Conservation (phyloP, 2,113 vertebrate genomes). For the Phocoena sinus region DNA sequence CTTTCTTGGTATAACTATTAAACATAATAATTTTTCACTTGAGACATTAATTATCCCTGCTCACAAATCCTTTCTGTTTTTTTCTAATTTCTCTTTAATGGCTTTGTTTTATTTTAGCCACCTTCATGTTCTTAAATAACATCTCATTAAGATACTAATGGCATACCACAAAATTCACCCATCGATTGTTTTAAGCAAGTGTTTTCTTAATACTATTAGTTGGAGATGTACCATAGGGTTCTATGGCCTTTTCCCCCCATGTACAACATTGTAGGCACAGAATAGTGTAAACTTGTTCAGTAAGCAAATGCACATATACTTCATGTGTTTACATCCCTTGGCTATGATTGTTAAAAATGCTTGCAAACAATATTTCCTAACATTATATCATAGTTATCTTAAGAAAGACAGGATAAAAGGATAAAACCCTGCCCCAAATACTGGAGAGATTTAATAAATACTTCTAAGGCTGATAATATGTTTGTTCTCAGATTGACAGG, state of each 20-base stretch:
- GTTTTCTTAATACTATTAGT: background rate
- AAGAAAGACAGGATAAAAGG: background rate
- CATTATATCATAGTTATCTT: background rate
- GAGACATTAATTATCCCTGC: background rate
- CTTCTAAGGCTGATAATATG: background rate
- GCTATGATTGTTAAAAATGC: background rate
- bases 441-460: background rate
- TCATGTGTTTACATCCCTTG: background rate
- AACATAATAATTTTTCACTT: background rate
- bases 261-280: background rate
- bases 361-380: slow-evolving; percentile 20
- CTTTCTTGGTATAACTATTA: background rate
- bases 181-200: background rate
- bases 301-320: background rate
- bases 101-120: background rate
- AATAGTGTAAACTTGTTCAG: background rate
- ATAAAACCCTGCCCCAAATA: background rate
- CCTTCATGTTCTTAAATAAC: background rate
- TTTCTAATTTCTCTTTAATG: background rate
- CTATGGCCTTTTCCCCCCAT: background rate
- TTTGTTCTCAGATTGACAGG: slow-evolving; percentile 22
- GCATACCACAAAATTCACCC: background rate
- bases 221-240: background rate
- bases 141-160: background rate
- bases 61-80: background rate